Percentiles rank a stretch among this genome's conserved stretches.
Conservation (phyloP, 2,113 vertebrate species). For the Pterocles gutturalis region DNA sequence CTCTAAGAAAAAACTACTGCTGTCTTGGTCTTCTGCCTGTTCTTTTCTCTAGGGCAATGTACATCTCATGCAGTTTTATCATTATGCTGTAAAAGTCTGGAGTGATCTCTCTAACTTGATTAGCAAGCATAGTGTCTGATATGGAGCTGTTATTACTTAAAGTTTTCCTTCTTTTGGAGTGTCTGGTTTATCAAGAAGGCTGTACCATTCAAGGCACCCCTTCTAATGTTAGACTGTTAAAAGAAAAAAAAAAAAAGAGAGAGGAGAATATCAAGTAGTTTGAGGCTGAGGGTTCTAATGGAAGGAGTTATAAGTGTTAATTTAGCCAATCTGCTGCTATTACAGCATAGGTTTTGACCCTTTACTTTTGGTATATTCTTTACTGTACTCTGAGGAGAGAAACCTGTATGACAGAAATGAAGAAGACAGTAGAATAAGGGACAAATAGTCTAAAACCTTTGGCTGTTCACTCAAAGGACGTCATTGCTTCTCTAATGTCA, state of each 20-base stretch:
- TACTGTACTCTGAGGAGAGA: background rate
- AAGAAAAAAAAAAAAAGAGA: background rate
- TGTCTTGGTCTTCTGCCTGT: background rate
- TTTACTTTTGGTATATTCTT: background rate
- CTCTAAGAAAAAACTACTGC: background rate
- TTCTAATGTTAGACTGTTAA: background rate
- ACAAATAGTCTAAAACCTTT: background rate
- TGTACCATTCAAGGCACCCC: background rate
- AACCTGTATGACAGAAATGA: background rate
- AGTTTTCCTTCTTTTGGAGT: background rate
- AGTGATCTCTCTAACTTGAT: background rate
- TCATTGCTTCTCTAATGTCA: background rate
- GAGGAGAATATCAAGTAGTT: background rate
- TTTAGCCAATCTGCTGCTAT: background rate
- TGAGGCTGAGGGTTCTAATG: background rate
- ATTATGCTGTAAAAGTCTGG: background rate
- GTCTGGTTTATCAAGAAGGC: background rate
- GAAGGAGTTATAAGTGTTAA: background rate
- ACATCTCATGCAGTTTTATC: background rate
- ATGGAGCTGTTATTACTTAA: background rate
- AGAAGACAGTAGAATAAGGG: background rate
- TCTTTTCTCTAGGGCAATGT: background rate
- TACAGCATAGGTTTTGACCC: background rate
- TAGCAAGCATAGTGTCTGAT: background rate
- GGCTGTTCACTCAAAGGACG: background rate